Evolutionary conservation across 2,113 vertebrate genomes (phyloP), one percentile per base, ranked within the genome.

Genomic region (Channa maculata): DNA sequence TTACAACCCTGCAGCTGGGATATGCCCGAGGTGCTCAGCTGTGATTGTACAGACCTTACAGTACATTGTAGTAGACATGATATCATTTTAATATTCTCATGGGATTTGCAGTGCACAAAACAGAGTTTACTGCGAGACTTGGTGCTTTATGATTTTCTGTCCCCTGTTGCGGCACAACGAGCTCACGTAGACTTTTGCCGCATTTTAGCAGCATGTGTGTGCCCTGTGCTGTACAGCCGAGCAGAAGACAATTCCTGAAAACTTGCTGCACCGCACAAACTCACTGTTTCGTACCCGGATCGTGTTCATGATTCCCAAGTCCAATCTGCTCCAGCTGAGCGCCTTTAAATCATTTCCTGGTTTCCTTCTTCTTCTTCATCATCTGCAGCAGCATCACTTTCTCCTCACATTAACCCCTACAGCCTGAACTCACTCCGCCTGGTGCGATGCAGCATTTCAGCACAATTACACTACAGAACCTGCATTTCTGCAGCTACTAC

Each of bases 381-480:
- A 39, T 33, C 76, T 12, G 36, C 73, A 46, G 38, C 59, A 13
- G 66, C 65, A 53, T 46, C 48, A 41, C 33, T 72, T 74, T 86
- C 78, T 36, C 84, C 89, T 84, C 72, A 69, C 61, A 64, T 82
- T 84, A 88, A 89, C 84, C 88, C 62, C 36, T 36, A 50, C 69
- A 58, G 66, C 63, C 61, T 55, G 61, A 71, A 76, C 76, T 79
- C 80, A 24, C 65, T 37, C 66, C 54, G 55, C 54, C 51, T n/a
- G 57, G 24, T 77, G 75, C 49, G 51, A 39, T 74, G 80, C 79
- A 73, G 67, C 75, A 67, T 74, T 64, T 62, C 53, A 11, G 49
- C 65, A 60, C 71, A 62, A 13, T 58, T 61, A 64, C 62, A 62
- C n/a, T 37, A 64, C 81, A 61, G 57, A 11, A 48, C 43, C 44